phyloP scores from a whole-genome alignment of 2,888 invertebrate genomes.

The Ochropleura plecta region DNA sequence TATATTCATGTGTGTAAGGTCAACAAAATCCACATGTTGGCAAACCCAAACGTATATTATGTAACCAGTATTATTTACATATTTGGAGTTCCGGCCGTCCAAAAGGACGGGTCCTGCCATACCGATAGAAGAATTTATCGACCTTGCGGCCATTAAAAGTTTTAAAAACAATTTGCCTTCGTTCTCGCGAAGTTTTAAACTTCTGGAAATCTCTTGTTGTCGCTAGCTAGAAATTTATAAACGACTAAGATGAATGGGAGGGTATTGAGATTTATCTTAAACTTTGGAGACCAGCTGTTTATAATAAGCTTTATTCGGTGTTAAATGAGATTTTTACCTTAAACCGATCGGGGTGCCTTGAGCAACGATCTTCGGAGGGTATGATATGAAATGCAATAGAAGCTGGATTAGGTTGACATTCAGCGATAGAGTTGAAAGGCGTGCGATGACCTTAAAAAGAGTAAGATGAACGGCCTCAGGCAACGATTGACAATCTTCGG shows the following conservation, averaged over 20 bases:
- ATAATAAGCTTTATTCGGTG: too few relatives aligned
- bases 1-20: background rate
- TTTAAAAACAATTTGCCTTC: constrained; percentile 34
- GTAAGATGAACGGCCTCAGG: background rate
- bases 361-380: background rate
- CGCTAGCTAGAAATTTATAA: constrained; percentile 19
- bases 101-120: constrained; percentile 2
- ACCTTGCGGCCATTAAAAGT: constrained; percentile 42
- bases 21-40: constrained; percentile 30
- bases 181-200: constrained; percentile 24
- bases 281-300: background rate
- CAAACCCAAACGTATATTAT: constrained; percentile 12
- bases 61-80: constrained; percentile 32
- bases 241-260: constrained; percentile 22
- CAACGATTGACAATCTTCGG: background rate
- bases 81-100: constrained; percentile 17
- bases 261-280: background rate
- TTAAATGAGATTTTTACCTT: background rate
- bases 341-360: background rate
- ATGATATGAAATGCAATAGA: background rate
- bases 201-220: constrained; percentile 20
- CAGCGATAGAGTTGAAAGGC: background rate
- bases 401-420: background rate
- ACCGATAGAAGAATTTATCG: constrained; percentile 31
- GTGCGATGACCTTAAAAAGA: too few relatives aligned